A percentile compares a stretch with the other conserved stretches of the same genome.
phyloP scores from a whole-genome alignment of 1,140 invertebrate species.

The Philotrypesis tridentata region DNA sequence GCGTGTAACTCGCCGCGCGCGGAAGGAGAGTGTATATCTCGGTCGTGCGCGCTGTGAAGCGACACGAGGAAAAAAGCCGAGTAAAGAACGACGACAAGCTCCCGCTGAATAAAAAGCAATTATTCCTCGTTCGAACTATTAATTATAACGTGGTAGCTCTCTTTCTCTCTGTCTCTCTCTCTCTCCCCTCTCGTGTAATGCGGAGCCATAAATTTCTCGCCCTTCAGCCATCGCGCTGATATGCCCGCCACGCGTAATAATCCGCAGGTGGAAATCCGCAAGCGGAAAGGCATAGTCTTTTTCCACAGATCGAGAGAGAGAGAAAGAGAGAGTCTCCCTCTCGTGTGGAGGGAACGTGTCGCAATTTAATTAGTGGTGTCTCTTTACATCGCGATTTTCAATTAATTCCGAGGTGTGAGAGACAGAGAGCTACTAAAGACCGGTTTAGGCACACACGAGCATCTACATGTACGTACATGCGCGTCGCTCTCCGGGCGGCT shows the following conservation, averaged over 20 bases:
- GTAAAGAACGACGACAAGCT: not conserved
- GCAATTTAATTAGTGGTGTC: constrained; percentile 37
- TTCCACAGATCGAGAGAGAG: not conserved
- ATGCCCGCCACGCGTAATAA: constrained; percentile 14
- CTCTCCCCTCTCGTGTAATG: not conserved
- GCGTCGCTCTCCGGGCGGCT: too few species aligned
- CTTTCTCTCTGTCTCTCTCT: too few species aligned
- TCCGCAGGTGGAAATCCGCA: not conserved
- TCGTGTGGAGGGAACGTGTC: constrained; percentile 1
- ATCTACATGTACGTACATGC: too few species aligned
- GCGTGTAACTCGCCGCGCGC: too few species aligned
- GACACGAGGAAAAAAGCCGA: not conserved
- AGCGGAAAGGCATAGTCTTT: not conserved
- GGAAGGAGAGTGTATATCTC: too few species aligned
- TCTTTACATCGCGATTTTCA: constrained; percentile 36
- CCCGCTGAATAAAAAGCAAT: not conserved
- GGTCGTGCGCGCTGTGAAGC: too few species aligned
- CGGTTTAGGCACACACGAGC: not conserved
- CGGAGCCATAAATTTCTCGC: constrained; percentile 23
- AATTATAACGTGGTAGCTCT: not conserved
- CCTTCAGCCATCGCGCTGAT: not conserved
- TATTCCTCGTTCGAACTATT: not conserved
- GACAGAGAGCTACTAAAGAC: not conserved
- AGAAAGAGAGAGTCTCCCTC: too few species aligned
- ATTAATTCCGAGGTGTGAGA: constrained; percentile 7